A percentile compares a stretch with the other conserved stretches of the same genome.
Evolutionary conservation across 2,113 vertebrate genomes (phyloP).

Genomic region (Hucho hucho): DNA sequence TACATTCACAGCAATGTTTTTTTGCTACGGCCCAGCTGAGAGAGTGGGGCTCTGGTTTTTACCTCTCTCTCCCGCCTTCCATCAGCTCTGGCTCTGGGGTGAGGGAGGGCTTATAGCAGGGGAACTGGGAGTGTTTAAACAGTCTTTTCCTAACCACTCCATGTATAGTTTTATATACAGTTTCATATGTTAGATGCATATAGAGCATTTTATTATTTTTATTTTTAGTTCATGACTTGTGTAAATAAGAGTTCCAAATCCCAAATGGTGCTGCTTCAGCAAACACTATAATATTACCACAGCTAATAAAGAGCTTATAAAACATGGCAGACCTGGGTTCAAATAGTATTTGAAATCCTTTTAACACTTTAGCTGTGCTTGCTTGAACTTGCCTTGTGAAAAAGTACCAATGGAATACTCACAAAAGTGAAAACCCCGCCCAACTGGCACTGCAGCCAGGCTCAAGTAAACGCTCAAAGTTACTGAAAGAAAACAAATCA

Average conservation of each 20-base stretch:
- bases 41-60: not conserved
- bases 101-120: no score
- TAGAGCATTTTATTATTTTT: not conserved
- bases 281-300: not conserved
- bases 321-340: no score
- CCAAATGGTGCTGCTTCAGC: not conserved
- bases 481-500: no score
- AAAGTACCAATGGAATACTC: no score
- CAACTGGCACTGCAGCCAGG: no score
- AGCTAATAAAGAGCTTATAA: not conserved
- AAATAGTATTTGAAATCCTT: no score
- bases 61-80: not conserved
- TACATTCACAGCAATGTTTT: conserved; percentile 21
- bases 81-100: not conserved
- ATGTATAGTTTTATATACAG: not conserved
- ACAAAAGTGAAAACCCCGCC: no score
- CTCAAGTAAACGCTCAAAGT: no score
- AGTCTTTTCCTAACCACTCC: not conserved
- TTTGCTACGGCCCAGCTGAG: conserved; percentile 1
- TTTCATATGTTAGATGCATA: conserved; percentile 3
- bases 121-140: not conserved
- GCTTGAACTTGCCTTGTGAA: no score
- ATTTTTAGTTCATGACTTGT: not conserved
- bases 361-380: no score
- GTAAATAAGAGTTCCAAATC: not conserved